A percentile compares a stretch with the other conserved stretches of the same genome.
Conservation (phyloP, 2,113 vertebrate genomes). For the Corvus cornix region DNA sequence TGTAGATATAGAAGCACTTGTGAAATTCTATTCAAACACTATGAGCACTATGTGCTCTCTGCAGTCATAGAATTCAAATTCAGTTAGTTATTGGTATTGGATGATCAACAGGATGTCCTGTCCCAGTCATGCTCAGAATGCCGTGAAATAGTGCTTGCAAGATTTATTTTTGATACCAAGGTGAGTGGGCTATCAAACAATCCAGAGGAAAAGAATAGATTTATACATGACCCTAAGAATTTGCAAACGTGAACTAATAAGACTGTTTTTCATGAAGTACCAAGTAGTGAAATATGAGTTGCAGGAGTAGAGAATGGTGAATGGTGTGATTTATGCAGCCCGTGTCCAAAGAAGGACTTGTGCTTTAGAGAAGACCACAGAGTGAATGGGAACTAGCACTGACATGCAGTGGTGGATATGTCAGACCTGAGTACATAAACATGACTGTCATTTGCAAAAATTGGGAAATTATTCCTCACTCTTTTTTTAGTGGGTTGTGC, state of each 20-base stretch:
- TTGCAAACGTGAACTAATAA: neutral
- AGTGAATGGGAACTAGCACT: neutral
- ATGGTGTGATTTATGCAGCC: neutral
- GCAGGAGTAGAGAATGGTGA: neutral
- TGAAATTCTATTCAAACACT: neutral
- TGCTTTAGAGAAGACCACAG: neutral
- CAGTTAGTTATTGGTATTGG: neutral
- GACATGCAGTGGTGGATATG: neutral
- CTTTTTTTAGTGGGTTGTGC: neutral
- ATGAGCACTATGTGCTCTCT: neutral
- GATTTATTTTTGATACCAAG: neutral
- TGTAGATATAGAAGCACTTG: neutral
- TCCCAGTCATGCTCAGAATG: neutral
- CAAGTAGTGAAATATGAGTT: neutral
- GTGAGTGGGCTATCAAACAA: neutral
- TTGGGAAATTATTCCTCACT: neutral
- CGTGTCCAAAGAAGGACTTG: neutral
- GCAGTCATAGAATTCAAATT: neutral
- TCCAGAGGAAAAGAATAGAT: neutral
- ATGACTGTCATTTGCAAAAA: neutral
- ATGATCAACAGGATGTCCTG: neutral
- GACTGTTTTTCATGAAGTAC: rapidly evolving
- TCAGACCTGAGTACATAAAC: neutral
- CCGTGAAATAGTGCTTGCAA: neutral
- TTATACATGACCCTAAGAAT: neutral